These are phyloP conservation scores for Wasmannia auropunctata DNA, from an alignment of 1,140 invertebrate genomes.

Conservation along the genomic window DNA sequence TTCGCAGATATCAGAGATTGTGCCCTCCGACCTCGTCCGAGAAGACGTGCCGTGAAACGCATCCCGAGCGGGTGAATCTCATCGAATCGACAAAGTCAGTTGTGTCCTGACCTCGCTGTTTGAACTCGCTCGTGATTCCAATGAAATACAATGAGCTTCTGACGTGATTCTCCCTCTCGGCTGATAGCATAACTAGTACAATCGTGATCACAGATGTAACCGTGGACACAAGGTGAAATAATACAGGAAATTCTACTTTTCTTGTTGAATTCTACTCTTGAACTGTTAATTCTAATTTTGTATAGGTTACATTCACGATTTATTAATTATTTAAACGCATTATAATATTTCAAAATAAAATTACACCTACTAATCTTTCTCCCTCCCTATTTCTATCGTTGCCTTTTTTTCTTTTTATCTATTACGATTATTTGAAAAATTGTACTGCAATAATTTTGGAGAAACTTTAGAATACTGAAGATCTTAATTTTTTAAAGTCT, in stretches of 20 bases:
- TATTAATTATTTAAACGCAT: neutral
- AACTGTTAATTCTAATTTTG: neutral
- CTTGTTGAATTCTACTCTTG: no score
- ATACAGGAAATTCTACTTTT: neutral
- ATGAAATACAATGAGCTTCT: slow-evolving; percentile 37
- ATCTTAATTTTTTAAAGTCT: neutral
- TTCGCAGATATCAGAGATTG: slow-evolving; percentile 34
- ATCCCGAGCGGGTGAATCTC: slow-evolving; percentile 61
- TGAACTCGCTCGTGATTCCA: slow-evolving; percentile 44
- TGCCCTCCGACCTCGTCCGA: slow-evolving; percentile 39
- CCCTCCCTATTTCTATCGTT: neutral
- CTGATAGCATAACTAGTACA: slow-evolving; percentile 5
- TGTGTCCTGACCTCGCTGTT: slow-evolving; percentile 9
- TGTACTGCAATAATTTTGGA: neutral
- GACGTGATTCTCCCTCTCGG: neutral
- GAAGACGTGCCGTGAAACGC: slow-evolving; percentile 32
- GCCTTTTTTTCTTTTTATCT: neutral
- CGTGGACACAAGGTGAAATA: neutral
- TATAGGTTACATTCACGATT: neutral
- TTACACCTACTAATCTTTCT: neutral
- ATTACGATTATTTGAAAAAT: neutral
- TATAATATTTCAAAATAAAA: neutral
- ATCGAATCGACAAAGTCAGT: slow-evolving; percentile 47
- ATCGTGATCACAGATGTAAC: neutral
- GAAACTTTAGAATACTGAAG: neutral